phyloP scores from a whole-genome alignment of 1,140 invertebrate species.

The Anastrepha obliqua region DNA sequence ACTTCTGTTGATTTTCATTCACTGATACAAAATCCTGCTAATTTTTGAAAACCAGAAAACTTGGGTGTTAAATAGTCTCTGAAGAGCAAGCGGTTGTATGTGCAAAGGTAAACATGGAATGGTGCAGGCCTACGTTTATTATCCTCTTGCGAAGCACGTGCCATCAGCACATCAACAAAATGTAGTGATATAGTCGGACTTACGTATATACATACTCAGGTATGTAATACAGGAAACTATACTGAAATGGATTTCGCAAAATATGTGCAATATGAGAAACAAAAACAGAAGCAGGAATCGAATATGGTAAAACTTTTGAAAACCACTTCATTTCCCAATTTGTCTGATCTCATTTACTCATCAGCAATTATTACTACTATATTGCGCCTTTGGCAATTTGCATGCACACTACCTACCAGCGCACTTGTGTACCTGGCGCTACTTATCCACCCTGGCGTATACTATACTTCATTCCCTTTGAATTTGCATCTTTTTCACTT shows the following conservation, averaged over 20 bases:
- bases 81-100: background rate
- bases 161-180: constrained; percentile 17
- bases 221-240: too few species aligned
- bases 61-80: background rate
- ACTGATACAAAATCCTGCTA: background rate
- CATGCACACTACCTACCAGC: background rate
- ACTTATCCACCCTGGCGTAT: background rate
- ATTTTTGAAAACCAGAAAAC: background rate
- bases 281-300: background rate
- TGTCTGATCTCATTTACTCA: background rate
- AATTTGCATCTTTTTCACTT: constrained; percentile 21
- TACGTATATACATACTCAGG: background rate
- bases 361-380: constrained; percentile 17
- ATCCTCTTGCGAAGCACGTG: constrained; percentile 18
- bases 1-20: background rate
- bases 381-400: constrained; percentile 20
- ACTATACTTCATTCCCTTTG: background rate
- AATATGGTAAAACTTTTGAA: background rate
- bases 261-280: background rate
- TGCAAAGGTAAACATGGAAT: background rate
- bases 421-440: background rate
- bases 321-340: background rate
- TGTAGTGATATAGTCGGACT: background rate
- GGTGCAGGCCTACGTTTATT: background rate
- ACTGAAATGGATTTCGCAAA: too few species aligned